Conservation (phyloP, 2,888 invertebrate genomes). For the Xylota segnis region DNA sequence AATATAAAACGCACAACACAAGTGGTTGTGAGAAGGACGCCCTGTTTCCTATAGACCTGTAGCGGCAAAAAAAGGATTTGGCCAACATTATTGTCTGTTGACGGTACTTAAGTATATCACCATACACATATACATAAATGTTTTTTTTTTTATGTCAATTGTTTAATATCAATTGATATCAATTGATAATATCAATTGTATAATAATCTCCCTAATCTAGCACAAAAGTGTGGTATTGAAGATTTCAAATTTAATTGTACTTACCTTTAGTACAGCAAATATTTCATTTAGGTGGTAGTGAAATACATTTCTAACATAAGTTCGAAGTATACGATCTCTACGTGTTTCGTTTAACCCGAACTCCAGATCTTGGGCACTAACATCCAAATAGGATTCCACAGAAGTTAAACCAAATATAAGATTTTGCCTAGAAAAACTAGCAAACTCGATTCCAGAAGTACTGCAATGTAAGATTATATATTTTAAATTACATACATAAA, state of each 20-base stretch:
- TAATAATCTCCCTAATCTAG: too few relatives aligned
- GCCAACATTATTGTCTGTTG: too few relatives aligned
- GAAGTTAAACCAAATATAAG: constrained; percentile 94
- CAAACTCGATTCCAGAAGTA: constrained; percentile 91
- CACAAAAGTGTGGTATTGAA: too few relatives aligned
- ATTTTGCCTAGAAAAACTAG: constrained; percentile 92
- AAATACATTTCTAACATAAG: constrained; percentile 97
- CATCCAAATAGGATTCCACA: constrained; percentile 92
- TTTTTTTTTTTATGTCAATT: too few relatives aligned
- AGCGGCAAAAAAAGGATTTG: too few relatives aligned
- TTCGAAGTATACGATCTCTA: constrained; percentile 93
- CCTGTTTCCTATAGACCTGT: too few relatives aligned
- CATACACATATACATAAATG: too few relatives aligned
- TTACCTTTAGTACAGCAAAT: constrained; percentile 92
- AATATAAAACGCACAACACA: too few relatives aligned
- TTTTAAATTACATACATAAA: neutral
- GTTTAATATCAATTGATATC: too few relatives aligned
- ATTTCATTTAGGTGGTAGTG: constrained; percentile 98
- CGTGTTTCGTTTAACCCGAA: constrained; percentile 96
- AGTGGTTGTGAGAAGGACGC: too few relatives aligned
- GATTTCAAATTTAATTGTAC: neutral
- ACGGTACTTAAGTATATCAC: too few relatives aligned
- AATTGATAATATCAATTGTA: too few relatives aligned
- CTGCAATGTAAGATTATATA: constrained; percentile 75
- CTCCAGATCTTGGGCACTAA: constrained; percentile 93